Evolutionary conservation across 2,113 vertebrate species (phyloP).

Genomic region (Colossoma macropomum): DNA sequence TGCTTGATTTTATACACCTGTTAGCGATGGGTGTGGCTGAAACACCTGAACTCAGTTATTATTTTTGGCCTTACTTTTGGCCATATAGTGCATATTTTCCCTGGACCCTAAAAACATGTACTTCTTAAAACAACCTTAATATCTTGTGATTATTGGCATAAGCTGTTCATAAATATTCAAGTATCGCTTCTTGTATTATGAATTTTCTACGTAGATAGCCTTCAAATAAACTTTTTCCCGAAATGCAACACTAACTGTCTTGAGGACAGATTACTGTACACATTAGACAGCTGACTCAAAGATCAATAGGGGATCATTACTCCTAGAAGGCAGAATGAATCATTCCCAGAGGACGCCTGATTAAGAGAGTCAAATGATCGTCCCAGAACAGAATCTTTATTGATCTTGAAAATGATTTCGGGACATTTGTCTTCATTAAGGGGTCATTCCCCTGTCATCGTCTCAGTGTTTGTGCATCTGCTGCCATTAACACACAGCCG

Average conservation of each 20-base stretch:
- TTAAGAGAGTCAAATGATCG: constrained; percentile 50
- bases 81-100: too few species aligned
- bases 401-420: constrained; percentile 58
- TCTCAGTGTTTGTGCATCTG: constrained; percentile 59
- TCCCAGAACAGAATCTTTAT: constrained; percentile 56
- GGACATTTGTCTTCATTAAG: constrained; percentile 67
- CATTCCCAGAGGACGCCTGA: constrained; percentile 39
- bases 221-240: too few species aligned
- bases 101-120: too few species aligned
- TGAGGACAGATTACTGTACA: constrained; percentile 33
- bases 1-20: too few species aligned
- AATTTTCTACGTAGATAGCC: too few species aligned
- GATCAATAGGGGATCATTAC: constrained; percentile 52
- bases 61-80: too few species aligned
- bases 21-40: too few species aligned
- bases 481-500: constrained; percentile 58
- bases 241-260: background rate
- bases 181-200: too few species aligned
- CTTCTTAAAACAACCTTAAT: too few species aligned
- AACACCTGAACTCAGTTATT: too few species aligned
- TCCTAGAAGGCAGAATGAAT: background rate
- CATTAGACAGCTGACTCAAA: constrained; percentile 10
- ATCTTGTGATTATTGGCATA: too few species aligned
- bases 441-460: constrained; percentile 59
- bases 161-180: too few species aligned